A percentile compares a stretch with the other conserved stretches of the same genome.
These are phyloP conservation scores for Drosophila meridiana DNA, from an alignment of 2,888 invertebrate species.

Conservation along the genomic window DNA sequence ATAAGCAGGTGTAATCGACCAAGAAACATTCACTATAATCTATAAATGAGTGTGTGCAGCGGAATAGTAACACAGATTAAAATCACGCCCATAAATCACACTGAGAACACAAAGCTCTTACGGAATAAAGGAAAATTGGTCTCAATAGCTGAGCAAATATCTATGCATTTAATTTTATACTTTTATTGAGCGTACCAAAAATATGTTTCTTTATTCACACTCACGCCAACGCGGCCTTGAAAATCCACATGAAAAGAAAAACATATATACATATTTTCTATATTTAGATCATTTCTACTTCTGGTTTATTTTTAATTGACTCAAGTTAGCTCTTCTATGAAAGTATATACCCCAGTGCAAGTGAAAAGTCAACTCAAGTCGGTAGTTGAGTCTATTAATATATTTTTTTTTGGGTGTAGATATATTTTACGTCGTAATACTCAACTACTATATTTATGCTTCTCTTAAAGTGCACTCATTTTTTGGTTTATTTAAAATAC, in stretches of 20 bases:
- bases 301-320: slow-evolving; percentile 34
- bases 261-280: slow-evolving; percentile 39
- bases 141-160: slow-evolving; percentile 26
- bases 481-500: slow-evolving; percentile 48
- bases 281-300: slow-evolving; percentile 43
- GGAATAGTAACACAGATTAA: neutral
- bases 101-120: neutral
- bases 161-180: slow-evolving; percentile 43
- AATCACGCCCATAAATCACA: neutral
- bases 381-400: neutral
- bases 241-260: slow-evolving; percentile 17
- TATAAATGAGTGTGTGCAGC: neutral
- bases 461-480: slow-evolving; percentile 21
- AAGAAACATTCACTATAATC: neutral
- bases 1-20: neutral
- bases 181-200: slow-evolving; percentile 47
- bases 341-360: neutral
- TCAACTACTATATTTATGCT: slow-evolving; percentile 40
- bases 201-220: slow-evolving; percentile 40
- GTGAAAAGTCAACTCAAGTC: neutral
- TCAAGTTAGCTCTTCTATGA: slow-evolving; percentile 4
- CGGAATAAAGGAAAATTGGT: neutral
- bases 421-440: slow-evolving; percentile 31
- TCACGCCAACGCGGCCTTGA: slow-evolving; percentile 24
- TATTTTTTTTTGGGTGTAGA: neutral